phyloP scores from a whole-genome alignment of 2,797 vertebrate species.

The Simalia tracyae region DNA sequence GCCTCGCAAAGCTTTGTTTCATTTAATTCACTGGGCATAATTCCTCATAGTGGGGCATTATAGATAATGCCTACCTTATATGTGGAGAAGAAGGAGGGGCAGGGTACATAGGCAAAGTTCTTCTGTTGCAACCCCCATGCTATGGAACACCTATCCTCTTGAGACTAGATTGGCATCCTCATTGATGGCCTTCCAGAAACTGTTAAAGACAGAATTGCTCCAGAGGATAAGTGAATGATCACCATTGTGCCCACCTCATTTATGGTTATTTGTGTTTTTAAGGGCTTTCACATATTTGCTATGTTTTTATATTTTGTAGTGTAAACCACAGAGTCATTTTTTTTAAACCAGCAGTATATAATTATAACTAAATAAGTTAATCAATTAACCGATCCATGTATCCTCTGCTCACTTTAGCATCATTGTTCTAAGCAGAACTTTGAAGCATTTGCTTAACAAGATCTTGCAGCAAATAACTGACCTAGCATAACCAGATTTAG shows the following conservation, averaged over 20 bases:
- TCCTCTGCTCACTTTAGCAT: conserved; percentile 51
- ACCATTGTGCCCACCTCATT: too few relatives aligned
- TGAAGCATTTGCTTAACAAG: conserved; percentile 49
- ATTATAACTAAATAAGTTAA: not conserved
- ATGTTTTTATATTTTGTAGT: not conserved
- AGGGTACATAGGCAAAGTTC: too few relatives aligned
- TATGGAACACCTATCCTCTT: too few relatives aligned
- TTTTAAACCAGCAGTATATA: not conserved
- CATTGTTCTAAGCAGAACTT: conserved; percentile 43
- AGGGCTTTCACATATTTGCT: not conserved
- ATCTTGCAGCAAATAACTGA: not conserved
- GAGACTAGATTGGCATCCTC: not conserved
- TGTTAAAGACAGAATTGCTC: not conserved
- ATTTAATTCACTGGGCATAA: conserved; percentile 49
- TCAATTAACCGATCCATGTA: not conserved
- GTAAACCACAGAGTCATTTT: not conserved
- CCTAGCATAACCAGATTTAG: not conserved
- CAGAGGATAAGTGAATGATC: not conserved
- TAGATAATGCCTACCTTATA: conserved; percentile 9
- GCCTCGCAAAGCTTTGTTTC: conserved; percentile 48
- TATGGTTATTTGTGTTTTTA: not conserved
- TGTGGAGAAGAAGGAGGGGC: too few relatives aligned
- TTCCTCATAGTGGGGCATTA: conserved; percentile 59
- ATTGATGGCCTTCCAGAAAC: not conserved
- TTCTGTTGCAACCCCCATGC: too few relatives aligned